Base-by-base conservation (phyloP, 2,797 vertebrate species). In the Melanotaenia boesemani region DNA sequence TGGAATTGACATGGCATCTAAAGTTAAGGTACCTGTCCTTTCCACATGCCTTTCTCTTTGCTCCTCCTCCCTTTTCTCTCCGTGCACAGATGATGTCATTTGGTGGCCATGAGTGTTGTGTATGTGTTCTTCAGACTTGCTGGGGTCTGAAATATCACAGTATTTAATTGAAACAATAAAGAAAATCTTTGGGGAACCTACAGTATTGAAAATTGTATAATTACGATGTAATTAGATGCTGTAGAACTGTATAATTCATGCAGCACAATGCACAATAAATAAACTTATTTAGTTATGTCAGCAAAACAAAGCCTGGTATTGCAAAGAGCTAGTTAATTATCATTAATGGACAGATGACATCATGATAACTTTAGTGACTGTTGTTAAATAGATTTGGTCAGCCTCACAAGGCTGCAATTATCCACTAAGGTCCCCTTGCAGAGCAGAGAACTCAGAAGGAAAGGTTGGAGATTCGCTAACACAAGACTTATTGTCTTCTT, bases 71-170 rank as follows among this genome's bases (percentile, higher is more conserved):
- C 71, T 65, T 58, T 56, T 59, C 20, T 71, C 64, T 26, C 9
- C 36, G 2, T 68, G 76, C 24, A 61, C 62, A 41, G 68, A 67
- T 28, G 72, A 75, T 32, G 57, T 56, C 28, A 37, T 16, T 32
- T 61, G 73, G 28, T 74, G 71, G 20, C 73, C 62, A 6, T 80
- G 68, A 69, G 28, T 37, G 26, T 63, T 67, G 32, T 57, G 79
- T 46, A 3, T 13, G 10, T 70, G 59, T 22, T 56, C 72, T 13
- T 62, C 36, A 68, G 74, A 71, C 12, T 24, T 52, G 41, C 72
- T 72, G 24, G 41, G 36, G 37, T 67, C 87, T 89, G 70, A 76
- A 63, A 81, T 11, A 56, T 36, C n/a, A 48, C 16, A 70, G 48
- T 57, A 34, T 16, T 18, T 62, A 57, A 70, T 15, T 52, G 15